Conservation (phyloP, 2,797 vertebrate genomes). For the Arnoldichthys spilopterus region DNA sequence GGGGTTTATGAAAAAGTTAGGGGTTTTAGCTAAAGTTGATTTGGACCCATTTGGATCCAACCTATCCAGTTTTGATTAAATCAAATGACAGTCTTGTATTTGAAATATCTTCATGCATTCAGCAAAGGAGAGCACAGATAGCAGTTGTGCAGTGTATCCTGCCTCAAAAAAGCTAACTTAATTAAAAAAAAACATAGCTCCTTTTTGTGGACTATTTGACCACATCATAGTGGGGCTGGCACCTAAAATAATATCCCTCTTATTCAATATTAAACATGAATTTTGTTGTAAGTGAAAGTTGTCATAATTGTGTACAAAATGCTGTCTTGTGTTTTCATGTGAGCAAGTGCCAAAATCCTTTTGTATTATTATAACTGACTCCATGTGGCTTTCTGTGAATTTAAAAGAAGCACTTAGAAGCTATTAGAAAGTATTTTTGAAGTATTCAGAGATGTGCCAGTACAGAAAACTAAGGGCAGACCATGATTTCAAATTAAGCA, state of each 20-base stretch:
- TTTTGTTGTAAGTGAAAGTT: slow-evolving; percentile 41
- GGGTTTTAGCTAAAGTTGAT: not conserved
- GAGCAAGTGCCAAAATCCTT: slow-evolving; percentile 56
- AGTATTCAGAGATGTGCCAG: not conserved
- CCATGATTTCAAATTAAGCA: not conserved
- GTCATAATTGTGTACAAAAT: slow-evolving; percentile 48
- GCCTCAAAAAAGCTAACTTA: not conserved
- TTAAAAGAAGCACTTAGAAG: slow-evolving; percentile 1
- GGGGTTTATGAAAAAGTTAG: not conserved
- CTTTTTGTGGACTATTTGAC: not conserved
- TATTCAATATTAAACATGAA: slow-evolving; percentile 26
- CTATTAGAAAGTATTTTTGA: not conserved
- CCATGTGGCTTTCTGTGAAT: slow-evolving; percentile 12
- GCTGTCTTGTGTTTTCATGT: slow-evolving; percentile 51
- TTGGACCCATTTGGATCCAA: not conserved
- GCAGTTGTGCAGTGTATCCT: not conserved
- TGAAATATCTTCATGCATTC: not conserved
- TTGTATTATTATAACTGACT: slow-evolving; percentile 37
- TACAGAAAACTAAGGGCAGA: not conserved
- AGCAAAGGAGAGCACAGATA: not conserved
- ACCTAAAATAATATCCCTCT: not conserved
- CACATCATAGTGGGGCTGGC: not conserved
- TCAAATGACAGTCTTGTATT: not conserved
- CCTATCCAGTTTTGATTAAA: not conserved
- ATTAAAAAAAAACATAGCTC: not conserved